Evolutionary conservation across 2,888 invertebrate genomes (phyloP).

Genomic region (Drosophila emarginata): DNA sequence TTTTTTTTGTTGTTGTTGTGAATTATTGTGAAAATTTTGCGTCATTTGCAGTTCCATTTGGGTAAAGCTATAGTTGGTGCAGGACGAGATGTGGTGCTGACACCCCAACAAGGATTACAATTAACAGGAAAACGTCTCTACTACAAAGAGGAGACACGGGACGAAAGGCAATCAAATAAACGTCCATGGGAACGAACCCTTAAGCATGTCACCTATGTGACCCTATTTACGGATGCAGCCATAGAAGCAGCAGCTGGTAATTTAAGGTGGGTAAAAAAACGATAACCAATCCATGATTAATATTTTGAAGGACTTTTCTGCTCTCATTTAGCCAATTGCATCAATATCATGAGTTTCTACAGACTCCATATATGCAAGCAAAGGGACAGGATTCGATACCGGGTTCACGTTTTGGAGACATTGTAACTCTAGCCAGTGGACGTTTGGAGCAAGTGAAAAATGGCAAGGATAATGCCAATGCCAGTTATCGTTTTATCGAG

Average conservation of each 20-base stretch:
- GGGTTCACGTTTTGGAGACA: constrained; percentile 84
- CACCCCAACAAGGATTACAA: constrained; percentile 78
- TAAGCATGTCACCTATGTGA: constrained; percentile 87
- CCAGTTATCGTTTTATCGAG: constrained; percentile 84
- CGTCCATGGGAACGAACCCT: constrained; percentile 87
- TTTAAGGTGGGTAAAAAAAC: constrained; percentile 67
- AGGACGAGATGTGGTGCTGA: constrained; percentile 80
- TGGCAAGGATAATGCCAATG: constrained; percentile 56
- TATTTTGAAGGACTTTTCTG: not conserved
- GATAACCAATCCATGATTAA: not conserved
- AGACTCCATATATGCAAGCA: constrained; percentile 68
- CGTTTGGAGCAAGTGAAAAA: constrained; percentile 84
- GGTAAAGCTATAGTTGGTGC: constrained; percentile 61
- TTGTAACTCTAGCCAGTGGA: constrained; percentile 86
- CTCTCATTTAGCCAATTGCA: constrained; percentile 55
- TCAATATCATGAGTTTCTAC: constrained; percentile 78
- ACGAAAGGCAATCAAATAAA: constrained; percentile 6
- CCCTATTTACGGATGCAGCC: constrained; percentile 82
- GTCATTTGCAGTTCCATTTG: constrained; percentile 40
- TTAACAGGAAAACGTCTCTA: constrained; percentile 78
- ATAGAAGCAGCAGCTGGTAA: constrained; percentile 70
- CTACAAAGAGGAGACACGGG: constrained; percentile 67
- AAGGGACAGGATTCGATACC: constrained; percentile 1
- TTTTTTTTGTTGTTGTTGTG: not conserved
- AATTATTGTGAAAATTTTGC: not conserved